Evolutionary conservation across 2,113 vertebrate species (phyloP).

Genomic region (Stomatorhinus ivindoensis): DNA sequence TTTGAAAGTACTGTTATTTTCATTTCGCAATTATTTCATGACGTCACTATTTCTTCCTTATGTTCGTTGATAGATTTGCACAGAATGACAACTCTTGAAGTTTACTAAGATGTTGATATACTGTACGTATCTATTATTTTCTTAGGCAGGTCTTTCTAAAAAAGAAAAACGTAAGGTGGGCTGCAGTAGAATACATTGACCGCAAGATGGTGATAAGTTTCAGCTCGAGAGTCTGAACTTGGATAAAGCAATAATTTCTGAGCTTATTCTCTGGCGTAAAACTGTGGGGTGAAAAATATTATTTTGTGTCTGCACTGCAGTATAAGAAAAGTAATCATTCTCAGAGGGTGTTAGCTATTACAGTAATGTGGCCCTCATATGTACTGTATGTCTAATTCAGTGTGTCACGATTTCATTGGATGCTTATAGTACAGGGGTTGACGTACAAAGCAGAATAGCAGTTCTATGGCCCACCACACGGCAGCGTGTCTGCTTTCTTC

Average conservation of each 20-base stretch:
- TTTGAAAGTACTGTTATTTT: not conserved
- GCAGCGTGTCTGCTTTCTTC: not conserved
- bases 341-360: not conserved
- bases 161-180: not conserved
- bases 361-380: not conserved
- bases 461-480: not conserved
- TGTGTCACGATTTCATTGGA: not conserved
- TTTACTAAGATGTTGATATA: not conserved
- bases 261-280: not conserved
- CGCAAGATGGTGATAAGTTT: not conserved
- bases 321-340: not conserved
- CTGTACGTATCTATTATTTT: not conserved
- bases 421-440: not conserved
- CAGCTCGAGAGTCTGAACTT: not conserved
- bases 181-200: not conserved
- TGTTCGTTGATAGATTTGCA: not conserved
- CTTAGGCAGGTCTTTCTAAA: not conserved
- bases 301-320: not conserved
- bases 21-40: not conserved
- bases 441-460: not conserved
- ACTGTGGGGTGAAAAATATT: not conserved
- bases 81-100: not conserved
- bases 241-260: not conserved
- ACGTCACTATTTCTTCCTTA: not conserved
- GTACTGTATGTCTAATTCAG: not conserved